phyloP scores from a whole-genome alignment of 1,140 invertebrate genomes.

The Trypoxylus dichotomus region DNA sequence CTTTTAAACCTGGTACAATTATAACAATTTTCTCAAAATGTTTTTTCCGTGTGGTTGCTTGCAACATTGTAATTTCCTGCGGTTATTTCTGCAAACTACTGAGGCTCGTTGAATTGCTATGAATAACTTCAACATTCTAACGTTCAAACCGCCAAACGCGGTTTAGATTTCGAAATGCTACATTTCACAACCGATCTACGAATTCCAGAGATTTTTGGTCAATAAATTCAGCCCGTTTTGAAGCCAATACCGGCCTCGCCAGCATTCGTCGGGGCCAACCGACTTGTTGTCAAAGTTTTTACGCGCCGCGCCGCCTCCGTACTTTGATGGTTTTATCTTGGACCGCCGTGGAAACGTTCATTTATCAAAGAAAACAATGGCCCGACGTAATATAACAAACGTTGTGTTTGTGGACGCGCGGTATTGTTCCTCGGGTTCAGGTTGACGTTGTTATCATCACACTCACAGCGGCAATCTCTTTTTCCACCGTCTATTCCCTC shows the following conservation, averaged over 20 bases:
- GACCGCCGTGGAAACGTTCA: slow-evolving; percentile 15
- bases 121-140: too few species aligned
- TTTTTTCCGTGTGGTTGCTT: too few species aligned
- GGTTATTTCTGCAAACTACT: too few species aligned
- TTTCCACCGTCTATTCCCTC: neutral
- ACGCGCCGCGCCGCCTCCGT: neutral
- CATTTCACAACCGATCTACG: neutral
- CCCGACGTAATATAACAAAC: slow-evolving; percentile 15
- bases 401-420: slow-evolving; percentile 8
- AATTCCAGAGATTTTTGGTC: neutral
- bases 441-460: slow-evolving; percentile 16
- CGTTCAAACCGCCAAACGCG: too few species aligned
- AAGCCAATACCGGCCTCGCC: neutral
- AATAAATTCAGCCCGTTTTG: neutral
- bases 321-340: slow-evolving; percentile 19
- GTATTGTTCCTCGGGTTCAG: slow-evolving; percentile 13
- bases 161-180: too few species aligned
- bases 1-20: too few species aligned
- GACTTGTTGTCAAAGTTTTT: neutral
- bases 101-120: too few species aligned
- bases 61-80: too few species aligned
- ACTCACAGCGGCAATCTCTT: slow-evolving; percentile 1
- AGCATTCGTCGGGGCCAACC: neutral
- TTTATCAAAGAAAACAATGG: slow-evolving; percentile 21
- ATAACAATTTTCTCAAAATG: too few species aligned